phyloP scores from a whole-genome alignment of 2,113 vertebrate genomes.

The Tretioscincus oriximinensis region DNA sequence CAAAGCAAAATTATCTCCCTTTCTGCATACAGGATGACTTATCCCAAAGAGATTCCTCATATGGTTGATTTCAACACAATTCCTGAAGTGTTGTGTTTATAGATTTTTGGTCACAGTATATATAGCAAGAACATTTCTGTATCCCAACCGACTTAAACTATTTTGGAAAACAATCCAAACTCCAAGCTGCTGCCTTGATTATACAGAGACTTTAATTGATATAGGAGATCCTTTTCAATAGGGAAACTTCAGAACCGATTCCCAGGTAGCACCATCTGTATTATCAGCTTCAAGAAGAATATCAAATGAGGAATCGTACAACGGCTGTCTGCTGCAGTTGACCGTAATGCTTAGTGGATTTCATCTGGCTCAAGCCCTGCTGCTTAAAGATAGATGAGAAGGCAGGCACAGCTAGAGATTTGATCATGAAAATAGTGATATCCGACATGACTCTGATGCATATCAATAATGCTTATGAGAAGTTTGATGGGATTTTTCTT shows the following conservation, averaged over 20 bases:
- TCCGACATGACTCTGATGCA: conserved; percentile 20
- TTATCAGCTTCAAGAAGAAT: conserved; percentile 40
- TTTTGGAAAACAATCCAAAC: not conserved
- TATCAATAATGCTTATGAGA: conserved; percentile 13
- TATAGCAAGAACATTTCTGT: not conserved
- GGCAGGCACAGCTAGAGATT: conserved; percentile 41
- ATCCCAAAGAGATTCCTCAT: conserved; percentile 48
- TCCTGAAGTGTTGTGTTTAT: conserved; percentile 44
- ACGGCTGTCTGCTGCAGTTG: conserved; percentile 27
- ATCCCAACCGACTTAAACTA: conserved; percentile 22
- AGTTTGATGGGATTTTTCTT: conserved; percentile 12
- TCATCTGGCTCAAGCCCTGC: conserved; percentile 41
- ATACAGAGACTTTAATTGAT: conserved; percentile 28
- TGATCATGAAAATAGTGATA: conserved; percentile 38
- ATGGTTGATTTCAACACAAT: conserved; percentile 45
- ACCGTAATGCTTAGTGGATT: conserved; percentile 37
- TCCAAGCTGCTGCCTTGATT: not conserved
- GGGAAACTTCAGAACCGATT: conserved; percentile 16
- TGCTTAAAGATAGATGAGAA: conserved; percentile 42
- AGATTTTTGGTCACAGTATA: conserved; percentile 43
- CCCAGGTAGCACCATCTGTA: conserved; percentile 35
- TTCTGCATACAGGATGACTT: conserved; percentile 71
- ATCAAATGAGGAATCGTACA: conserved; percentile 40
- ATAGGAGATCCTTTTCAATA: conserved; percentile 20
- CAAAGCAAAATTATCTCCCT: conserved; percentile 66